Base-by-base conservation (phyloP, 2,113 vertebrate species). In the Percina caprodes region DNA sequence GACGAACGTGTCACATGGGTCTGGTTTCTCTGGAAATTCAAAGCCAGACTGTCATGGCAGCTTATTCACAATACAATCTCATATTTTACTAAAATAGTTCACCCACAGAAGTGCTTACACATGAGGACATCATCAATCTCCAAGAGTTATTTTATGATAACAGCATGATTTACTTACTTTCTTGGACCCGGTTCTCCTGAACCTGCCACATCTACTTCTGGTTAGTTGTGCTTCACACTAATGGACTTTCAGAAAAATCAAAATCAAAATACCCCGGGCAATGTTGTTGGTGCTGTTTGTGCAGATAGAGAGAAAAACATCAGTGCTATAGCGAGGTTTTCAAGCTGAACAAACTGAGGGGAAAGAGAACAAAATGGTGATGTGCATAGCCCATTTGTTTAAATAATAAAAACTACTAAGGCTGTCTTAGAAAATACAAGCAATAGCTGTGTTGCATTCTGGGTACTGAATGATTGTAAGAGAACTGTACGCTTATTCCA, bases 111-210 rank as follows among this genome's bases (percentile, higher is more conserved):
- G 62, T 26, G 61, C 75, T 74, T 51, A 45, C 45, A 65, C 79
- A 74, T 23, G 8, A 72, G 71, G 80, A 87, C 35, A 73, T 84
- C 84, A 84, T 90, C 78, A 78, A 78, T 89, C 90, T 80, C 70
- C 5, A 6, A 14, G 84, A 87, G 74, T 90, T 85, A 88, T 83
- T 88, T 87, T 70, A 62, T 87, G 54, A 85, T 82, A 87, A 80
- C 75, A 26, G 51, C 23, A 69, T 82, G 82, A 87, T 87, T 88
- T 69, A 84, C 80, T 87, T 79, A 78, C 68, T 71, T 23, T 59
- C 72, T 79, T 79, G 72, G 45, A 67, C 71, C 48, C 46, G 6
- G 23, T 77, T 83, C 74, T 62, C 68, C 77, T 71, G 74, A 75
- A 83, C 70, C 74, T 90, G 81, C 59, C 79, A 80, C 81, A 83